phyloP scores from a whole-genome alignment of 2,113 vertebrate genomes.

The Bothrops jararaca region DNA sequence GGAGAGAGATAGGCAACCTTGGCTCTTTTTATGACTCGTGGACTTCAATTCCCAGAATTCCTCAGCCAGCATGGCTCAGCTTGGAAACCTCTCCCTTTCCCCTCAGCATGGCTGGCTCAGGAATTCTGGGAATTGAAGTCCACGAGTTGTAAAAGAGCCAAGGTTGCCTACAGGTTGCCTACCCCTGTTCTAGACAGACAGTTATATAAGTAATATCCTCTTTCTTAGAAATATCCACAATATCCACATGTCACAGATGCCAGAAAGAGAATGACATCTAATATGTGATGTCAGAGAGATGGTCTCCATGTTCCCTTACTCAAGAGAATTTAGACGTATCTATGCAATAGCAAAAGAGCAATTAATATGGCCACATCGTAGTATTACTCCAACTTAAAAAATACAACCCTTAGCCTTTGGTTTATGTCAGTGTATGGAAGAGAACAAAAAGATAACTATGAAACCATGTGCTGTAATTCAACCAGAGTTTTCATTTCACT shows the following conservation, averaged over 20 bases:
- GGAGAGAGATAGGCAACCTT: too few relatives aligned
- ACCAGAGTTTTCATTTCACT: not conserved
- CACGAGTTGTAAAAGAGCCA: too few relatives aligned
- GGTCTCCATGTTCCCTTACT: not conserved
- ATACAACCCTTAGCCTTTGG: not conserved
- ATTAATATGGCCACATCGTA: not conserved
- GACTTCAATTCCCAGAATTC: too few relatives aligned
- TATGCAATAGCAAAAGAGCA: not conserved
- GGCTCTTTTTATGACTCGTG: too few relatives aligned
- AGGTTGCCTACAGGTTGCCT: too few relatives aligned
- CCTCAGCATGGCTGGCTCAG: too few relatives aligned
- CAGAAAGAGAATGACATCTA: not conserved
- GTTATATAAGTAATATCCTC: not conserved
- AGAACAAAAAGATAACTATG: not conserved
- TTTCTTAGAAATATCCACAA: not conserved
- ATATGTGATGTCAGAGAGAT: not conserved
- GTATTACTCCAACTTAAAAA: not conserved
- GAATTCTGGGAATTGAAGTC: too few relatives aligned
- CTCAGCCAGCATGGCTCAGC: too few relatives aligned
- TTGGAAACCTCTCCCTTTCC: too few relatives aligned
- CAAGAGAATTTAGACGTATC: not conserved
- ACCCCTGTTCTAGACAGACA: not conserved
- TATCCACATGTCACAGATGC: not conserved
- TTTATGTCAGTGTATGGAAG: not conserved
- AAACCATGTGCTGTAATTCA: not conserved